Conservation (phyloP, 2,888 invertebrate species). For the Zele albiditarsus region DNA sequence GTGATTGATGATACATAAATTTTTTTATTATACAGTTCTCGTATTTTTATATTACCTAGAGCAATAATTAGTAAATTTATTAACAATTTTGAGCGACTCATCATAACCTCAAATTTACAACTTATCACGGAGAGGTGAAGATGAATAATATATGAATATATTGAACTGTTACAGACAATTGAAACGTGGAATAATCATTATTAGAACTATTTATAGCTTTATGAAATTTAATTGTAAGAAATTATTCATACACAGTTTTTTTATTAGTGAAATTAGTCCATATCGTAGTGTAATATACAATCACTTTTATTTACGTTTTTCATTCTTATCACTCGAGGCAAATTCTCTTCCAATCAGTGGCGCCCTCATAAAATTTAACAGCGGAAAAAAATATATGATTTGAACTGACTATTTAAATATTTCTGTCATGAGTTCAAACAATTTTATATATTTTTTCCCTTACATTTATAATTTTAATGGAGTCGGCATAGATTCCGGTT, state of each 20-base stretch:
- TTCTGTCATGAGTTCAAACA: not conserved
- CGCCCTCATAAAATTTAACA: not conserved
- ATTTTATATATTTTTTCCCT: no score
- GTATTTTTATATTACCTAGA: constrained; percentile 12
- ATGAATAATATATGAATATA: not conserved
- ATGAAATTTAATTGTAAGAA: not conserved
- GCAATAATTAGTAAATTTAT: constrained; percentile 20
- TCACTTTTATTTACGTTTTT: not conserved
- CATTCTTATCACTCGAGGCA: not conserved
- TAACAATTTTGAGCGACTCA: constrained; percentile 8
- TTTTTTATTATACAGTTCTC: not conserved
- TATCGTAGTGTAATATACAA: no score
- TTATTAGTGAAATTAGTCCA: not conserved
- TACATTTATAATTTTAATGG: constrained; percentile 50
- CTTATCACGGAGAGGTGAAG: not conserved
- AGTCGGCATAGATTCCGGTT: constrained; percentile 79
- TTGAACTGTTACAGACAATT: not conserved
- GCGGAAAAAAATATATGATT: not conserved
- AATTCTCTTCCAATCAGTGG: not conserved
- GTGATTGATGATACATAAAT: not conserved
- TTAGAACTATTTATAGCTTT: not conserved
- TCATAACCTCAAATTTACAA: constrained; percentile 30
- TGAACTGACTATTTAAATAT: not conserved
- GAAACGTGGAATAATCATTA: not conserved
- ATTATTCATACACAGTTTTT: not conserved